A percentile compares a stretch with the other conserved stretches of the same genome.
These are phyloP conservation scores for Argynnis bischoffii DNA, from an alignment of 2,888 invertebrate species.

Conservation along the genomic window DNA sequence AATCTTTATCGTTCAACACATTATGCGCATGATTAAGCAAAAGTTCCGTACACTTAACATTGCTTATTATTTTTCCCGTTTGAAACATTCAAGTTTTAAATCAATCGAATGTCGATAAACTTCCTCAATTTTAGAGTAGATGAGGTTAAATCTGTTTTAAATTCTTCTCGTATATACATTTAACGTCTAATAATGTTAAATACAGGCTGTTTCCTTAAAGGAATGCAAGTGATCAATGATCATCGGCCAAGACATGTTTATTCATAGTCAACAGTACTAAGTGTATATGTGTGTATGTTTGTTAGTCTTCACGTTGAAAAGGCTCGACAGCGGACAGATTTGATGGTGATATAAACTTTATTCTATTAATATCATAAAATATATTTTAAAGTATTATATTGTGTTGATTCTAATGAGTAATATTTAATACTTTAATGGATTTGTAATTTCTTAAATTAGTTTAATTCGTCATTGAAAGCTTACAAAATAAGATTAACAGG, in stretches of 20 bases:
- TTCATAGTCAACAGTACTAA: too few relatives aligned
- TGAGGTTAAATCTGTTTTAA: conserved; percentile 22
- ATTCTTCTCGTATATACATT: conserved; percentile 25
- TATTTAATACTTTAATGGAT: too few relatives aligned
- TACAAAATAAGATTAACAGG: too few relatives aligned
- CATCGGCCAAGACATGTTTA: background rate
- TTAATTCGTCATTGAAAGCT: too few relatives aligned
- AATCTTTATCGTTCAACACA: background rate
- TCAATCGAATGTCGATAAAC: conserved; percentile 17
- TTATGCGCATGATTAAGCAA: background rate
- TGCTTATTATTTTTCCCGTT: conserved; percentile 18
- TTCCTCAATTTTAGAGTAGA: conserved; percentile 24
- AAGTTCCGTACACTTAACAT: background rate
- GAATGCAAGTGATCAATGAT: conserved; percentile 5
- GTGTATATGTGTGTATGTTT: too few relatives aligned
- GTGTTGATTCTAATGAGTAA: too few relatives aligned
- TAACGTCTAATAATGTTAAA: conserved; percentile 23
- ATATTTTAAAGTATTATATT: too few relatives aligned
- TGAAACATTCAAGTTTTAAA: conserved; percentile 16
- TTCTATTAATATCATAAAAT: too few relatives aligned
- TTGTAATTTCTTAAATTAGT: too few relatives aligned
- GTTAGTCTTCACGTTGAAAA: too few relatives aligned
- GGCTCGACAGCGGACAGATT: too few relatives aligned
- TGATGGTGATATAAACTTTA: too few relatives aligned
- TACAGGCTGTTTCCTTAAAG: conserved; percentile 20